Conservation (phyloP, 2,797 vertebrate species). For the Phrynocephalus guinanensis region DNA sequence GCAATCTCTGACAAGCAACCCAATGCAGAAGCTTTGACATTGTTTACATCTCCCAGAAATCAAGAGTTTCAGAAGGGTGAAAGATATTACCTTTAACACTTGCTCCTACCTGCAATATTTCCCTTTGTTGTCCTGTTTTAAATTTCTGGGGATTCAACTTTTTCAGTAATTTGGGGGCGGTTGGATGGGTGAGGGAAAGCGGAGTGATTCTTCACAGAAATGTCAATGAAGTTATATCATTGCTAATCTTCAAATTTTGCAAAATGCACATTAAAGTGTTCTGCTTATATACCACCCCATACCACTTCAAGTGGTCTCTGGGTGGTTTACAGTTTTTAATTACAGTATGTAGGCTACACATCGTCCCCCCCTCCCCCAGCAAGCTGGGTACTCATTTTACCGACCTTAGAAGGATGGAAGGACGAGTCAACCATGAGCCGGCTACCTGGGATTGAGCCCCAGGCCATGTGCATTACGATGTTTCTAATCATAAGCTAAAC, state of each 20-base stretch:
- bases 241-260: constrained; percentile 18
- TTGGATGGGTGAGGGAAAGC: not conserved
- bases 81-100: not conserved
- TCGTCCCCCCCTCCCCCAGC: no score
- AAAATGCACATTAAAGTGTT: not conserved
- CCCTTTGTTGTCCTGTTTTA: not conserved
- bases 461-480: not conserved
- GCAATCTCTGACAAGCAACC: not conserved
- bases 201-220: constrained; percentile 21
- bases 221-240: constrained; percentile 6
- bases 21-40: no score
- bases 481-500: constrained; percentile 14
- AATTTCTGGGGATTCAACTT: not conserved
- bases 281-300: no score
- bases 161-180: not conserved
- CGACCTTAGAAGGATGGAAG: no score
- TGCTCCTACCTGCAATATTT: not conserved
- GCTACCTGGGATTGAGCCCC: no score
- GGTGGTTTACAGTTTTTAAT: no score
- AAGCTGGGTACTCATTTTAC: no score
- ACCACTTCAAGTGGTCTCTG: no score
- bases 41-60: not conserved
- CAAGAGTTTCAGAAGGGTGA: not conserved
- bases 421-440: no score
- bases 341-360: no score